phyloP scores from a whole-genome alignment of 2,113 vertebrate genomes.

The Cinclus mexicanus region DNA sequence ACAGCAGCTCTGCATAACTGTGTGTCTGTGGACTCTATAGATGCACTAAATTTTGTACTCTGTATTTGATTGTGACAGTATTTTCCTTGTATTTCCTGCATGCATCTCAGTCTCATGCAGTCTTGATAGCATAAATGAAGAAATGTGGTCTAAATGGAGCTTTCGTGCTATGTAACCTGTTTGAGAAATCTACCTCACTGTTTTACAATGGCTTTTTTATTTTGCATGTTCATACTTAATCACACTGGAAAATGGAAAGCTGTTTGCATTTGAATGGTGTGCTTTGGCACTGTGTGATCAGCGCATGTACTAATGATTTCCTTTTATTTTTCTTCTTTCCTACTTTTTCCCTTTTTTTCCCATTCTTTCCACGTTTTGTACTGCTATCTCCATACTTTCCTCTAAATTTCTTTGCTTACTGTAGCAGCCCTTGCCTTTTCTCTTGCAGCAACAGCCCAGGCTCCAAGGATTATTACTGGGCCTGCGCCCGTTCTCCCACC shows the following conservation, averaged over 20 bases:
- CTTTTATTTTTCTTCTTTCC: conserved; percentile 85
- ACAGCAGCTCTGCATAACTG: conserved; percentile 49
- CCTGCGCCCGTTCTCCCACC: conserved; percentile 90
- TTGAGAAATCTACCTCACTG: conserved; percentile 64
- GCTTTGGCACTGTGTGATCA: conserved; percentile 80
- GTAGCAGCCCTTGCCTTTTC: conserved; percentile 95
- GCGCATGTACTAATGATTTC: conserved; percentile 86
- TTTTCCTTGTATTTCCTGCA: conserved; percentile 66
- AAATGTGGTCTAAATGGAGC: conserved; percentile 61
- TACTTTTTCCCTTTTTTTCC: conserved; percentile 74
- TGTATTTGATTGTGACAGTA: conserved; percentile 60
- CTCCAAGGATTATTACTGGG: conserved; percentile 93
- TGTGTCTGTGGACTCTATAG: conserved; percentile 70
- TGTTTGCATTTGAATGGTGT: conserved; percentile 80
- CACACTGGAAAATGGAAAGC: conserved; percentile 77
- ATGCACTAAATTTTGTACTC: conserved; percentile 44
- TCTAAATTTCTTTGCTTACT: conserved; percentile 84
- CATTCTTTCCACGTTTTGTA: conserved; percentile 74
- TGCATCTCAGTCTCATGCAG: conserved; percentile 69
- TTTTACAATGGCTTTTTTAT: conserved; percentile 73
- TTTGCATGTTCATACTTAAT: conserved; percentile 79
- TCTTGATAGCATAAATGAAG: conserved; percentile 56
- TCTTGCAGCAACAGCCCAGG: conserved; percentile 93
- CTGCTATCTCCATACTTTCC: conserved; percentile 77
- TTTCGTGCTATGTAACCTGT: conserved; percentile 67